These are phyloP conservation scores for Castor canadensis DNA, from an alignment of 2,113 vertebrate genomes.

Conservation along the genomic window DNA sequence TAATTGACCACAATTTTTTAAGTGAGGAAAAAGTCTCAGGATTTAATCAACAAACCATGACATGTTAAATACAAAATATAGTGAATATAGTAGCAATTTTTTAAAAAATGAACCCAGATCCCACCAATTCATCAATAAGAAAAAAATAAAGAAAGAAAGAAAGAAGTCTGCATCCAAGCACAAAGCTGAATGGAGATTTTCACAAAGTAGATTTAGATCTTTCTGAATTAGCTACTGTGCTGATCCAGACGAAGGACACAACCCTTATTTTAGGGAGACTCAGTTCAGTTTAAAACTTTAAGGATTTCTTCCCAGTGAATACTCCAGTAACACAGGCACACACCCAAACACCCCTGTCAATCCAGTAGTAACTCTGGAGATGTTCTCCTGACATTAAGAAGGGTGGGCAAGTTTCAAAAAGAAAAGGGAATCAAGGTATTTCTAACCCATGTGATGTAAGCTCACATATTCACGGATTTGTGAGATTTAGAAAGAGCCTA, in stretches of 20 bases:
- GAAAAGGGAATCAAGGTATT: neutral
- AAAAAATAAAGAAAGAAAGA: neutral
- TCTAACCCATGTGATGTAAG: neutral
- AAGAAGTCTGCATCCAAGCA: neutral
- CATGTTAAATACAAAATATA: neutral
- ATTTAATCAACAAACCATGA: neutral
- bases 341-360: neutral
- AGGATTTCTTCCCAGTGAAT: neutral
- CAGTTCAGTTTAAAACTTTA: neutral
- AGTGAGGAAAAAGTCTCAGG: neutral
- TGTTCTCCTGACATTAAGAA: neutral
- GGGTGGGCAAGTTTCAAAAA: neutral
- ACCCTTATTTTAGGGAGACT: neutral
- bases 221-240: neutral
- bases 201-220: neutral
- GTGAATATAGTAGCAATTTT: neutral
- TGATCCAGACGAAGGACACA: neutral
- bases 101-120: neutral
- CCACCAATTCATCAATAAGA: neutral
- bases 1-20: neutral
- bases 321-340: neutral
- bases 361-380: neutral
- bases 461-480: neutral
- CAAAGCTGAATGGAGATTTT: neutral
- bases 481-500: slow-evolving; percentile 26